Conservation (phyloP, 2,888 invertebrate genomes). For the Lasioglossum malachurum region DNA sequence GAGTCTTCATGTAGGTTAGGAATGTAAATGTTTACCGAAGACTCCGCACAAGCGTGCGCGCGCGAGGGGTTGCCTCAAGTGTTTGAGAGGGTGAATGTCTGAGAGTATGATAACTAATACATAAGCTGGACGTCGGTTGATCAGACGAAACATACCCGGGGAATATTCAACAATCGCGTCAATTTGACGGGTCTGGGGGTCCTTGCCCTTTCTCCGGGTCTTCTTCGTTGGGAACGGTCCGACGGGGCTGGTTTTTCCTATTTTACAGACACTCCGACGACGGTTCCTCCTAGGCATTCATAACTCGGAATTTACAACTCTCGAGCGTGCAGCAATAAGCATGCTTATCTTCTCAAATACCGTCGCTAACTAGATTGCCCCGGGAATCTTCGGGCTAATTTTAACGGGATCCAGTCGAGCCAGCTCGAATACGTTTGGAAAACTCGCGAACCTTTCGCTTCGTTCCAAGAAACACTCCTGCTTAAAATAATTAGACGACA, state of each 20-base stretch:
- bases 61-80: slow-evolving; percentile 59
- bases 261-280: slow-evolving; percentile 10
- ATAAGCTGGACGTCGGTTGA: slow-evolving; percentile 57
- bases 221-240: not conserved
- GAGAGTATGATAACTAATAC: slow-evolving; percentile 72
- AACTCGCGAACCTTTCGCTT: not conserved
- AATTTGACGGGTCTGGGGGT: slow-evolving; percentile 2
- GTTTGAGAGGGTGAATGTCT: slow-evolving; percentile 68
- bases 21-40: slow-evolving; percentile 73
- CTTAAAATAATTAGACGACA: not conserved
- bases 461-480: not conserved
- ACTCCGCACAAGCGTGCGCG: slow-evolving; percentile 41
- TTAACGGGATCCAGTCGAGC: slow-evolving; percentile 31
- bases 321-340: slow-evolving; percentile 49
- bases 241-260: not conserved
- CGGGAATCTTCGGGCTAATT: slow-evolving; percentile 50
- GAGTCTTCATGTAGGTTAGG: slow-evolving; percentile 65
- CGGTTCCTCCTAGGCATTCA: slow-evolving; percentile 30
- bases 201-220: not conserved
- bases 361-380: slow-evolving; percentile 49
- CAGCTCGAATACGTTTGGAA: slow-evolving; percentile 9
- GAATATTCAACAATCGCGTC: slow-evolving; percentile 24
- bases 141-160: slow-evolving; percentile 42
- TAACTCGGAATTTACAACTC: slow-evolving; percentile 53
- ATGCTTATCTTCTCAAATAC: slow-evolving; percentile 53